These are phyloP conservation scores for Yasuhikotakia modesta DNA, from an alignment of 2,797 vertebrate genomes.

Conservation along the genomic window DNA sequence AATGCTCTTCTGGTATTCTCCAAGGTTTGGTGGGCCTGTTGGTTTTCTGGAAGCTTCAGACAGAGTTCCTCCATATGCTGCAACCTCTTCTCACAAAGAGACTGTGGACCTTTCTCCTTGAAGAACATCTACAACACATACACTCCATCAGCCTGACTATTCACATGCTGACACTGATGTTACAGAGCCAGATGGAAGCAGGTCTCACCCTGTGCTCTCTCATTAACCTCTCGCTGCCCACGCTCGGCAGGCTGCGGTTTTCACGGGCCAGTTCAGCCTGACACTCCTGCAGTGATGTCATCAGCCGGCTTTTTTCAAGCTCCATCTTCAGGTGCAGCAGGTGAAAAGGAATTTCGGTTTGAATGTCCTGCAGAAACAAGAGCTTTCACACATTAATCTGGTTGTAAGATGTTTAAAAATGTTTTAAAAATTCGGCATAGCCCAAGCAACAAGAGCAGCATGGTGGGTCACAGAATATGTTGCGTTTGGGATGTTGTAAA, in stretches of 20 bases:
- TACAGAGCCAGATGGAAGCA: background rate
- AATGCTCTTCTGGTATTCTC: conserved; percentile 75
- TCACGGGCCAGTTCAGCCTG: conserved; percentile 85
- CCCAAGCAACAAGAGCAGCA: too few relatives aligned
- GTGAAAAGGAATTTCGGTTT: conserved; percentile 90
- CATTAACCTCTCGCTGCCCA: conserved; percentile 89
- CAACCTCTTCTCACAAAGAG: conserved; percentile 89
- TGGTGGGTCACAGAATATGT: too few relatives aligned
- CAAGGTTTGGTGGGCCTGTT: conserved; percentile 78
- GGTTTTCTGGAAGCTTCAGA: conserved; percentile 85
- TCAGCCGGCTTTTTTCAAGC: conserved; percentile 84
- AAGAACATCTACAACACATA: conserved; percentile 84
- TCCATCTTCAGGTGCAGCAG: conserved; percentile 90
- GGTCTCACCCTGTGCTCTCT: conserved; percentile 87
- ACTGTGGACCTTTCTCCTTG: conserved; percentile 87
- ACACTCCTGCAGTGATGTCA: conserved; percentile 84
- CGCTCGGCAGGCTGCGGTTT: conserved; percentile 81
- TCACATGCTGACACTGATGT: background rate
- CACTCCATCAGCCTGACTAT: background rate
- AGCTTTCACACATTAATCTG: too few relatives aligned
- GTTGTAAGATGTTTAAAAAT: too few relatives aligned
- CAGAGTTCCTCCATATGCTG: conserved; percentile 91
- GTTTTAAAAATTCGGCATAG: too few relatives aligned
- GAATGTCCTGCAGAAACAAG: conserved; percentile 81
- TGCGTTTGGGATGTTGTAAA: background rate